Base-by-base conservation (phyloP, 2,797 vertebrate species). In the Ctenochaetus hawaiiensis region DNA sequence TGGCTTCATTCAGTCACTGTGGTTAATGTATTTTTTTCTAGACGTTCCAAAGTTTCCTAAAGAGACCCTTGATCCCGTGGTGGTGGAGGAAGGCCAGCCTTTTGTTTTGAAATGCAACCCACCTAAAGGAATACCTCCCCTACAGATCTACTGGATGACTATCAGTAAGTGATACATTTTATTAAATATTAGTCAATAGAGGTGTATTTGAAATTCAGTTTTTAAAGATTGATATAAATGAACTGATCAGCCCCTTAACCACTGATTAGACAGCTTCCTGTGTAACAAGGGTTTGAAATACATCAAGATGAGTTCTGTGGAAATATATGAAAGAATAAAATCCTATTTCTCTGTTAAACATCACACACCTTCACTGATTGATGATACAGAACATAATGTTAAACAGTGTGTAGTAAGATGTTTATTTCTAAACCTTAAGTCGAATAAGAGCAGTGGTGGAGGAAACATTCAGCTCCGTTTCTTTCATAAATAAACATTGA, bases 111-210 rank as follows among this genome's bases (percentile, higher is more conserved):
- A 94, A 10, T 99, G 98, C 65, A 94, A 97, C 49, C 98, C 98
- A 4, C 98, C 98, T 0, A 93, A 94, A 89, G 98, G 98, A 54
- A 97, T 99, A 9, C 97, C 97, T 0, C 98, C 97, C 5, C 82
- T 99, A 75, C 96, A 98, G 74, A 97, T 99, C 82, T 98, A 98
- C 73, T 99, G 98, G 98, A 99, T 99, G 98, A 99, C 97, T 10
- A 97, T 98, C 44, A 96, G 98, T 99, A 78, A 96, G 96, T 84
- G 6, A 56, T 23, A 20, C 9, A 7, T 64, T 20, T 8, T 41
- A n/a, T n/a, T 16, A 26, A 14, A 12, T 13, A 3, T 37, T n/a
- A 1, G 4, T 30, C 1, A 41, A 41, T 12, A 41, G 39, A 12
- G 30, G 30, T 34, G 30, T 34, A 7, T 34, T 34, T 34, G 39